Conservation (phyloP, 2,888 invertebrate species). For the Nematopogon swammerdamellus region DNA sequence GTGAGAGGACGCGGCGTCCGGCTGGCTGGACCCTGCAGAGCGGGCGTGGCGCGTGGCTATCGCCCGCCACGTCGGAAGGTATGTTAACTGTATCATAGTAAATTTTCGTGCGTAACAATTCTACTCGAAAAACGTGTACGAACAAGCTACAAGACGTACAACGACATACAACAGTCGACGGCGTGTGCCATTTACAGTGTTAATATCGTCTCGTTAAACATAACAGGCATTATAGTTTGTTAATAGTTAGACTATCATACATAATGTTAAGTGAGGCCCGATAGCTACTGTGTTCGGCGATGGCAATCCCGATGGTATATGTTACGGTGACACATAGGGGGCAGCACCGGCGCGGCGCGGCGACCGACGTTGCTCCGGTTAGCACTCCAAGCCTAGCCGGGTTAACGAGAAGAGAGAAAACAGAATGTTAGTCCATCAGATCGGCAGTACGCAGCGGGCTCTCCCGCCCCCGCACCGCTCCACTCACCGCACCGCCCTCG, state of each 20-base stretch:
- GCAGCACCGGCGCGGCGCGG: conserved; percentile 37
- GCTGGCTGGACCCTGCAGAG: too few species aligned
- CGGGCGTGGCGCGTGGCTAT: too few species aligned
- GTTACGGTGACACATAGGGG: conserved; percentile 35
- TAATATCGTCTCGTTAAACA: conserved; percentile 56
- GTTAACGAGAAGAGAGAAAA: conserved; percentile 70
- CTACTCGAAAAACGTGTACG: conserved; percentile 32
- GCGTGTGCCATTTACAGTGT: conserved; percentile 52
- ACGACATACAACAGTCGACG: conserved; percentile 46
- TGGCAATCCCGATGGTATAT: conserved; percentile 49
- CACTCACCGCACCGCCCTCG: not conserved
- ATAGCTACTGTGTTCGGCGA: conserved; percentile 54
- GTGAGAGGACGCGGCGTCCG: too few species aligned
- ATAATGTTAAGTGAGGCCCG: conserved; percentile 57
- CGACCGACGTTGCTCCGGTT: conserved; percentile 60
- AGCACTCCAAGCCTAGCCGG: conserved; percentile 78
- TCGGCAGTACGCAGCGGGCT: conserved; percentile 26
- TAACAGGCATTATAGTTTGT: conserved; percentile 56
- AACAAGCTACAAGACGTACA: conserved; percentile 48
- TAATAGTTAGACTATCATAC: conserved; percentile 57
- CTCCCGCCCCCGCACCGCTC: conserved; percentile 3
- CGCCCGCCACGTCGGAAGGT: too few species aligned
- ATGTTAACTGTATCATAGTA: not conserved
- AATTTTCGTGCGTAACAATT: conserved; percentile 36
- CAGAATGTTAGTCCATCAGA: conserved; percentile 65